Evolutionary conservation across 1,140 invertebrate species (phyloP), one percentile per base, ranked within the genome.

Genomic region (Hyles euphorbiae): DNA sequence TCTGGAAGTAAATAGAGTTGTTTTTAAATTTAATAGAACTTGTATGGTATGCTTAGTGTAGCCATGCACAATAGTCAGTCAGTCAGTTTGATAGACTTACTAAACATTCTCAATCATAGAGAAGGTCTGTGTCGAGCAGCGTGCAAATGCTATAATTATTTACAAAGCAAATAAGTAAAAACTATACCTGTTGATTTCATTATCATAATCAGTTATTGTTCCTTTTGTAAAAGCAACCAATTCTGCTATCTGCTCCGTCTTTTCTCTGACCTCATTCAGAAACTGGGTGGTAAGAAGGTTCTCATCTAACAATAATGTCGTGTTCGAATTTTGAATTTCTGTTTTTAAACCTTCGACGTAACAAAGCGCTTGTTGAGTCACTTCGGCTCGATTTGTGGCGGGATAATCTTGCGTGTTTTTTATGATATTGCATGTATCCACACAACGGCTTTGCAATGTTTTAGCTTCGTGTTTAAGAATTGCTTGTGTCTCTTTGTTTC

Each of bases 251-350:
- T 89, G 73, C 1, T 49, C 48, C 32, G 76, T 79, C 61, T 81
- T 87, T 5, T 78, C 66, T 56, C 75, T 84, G 2, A 87, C 67
- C 61, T 86, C 83, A 46, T 60, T 61, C 3, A 85, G 58, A 65
- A 79, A 86, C 58, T 80, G 75, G 40, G 60, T 76, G 2, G 83
- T 77, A 44, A 81, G 68, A 49, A 83, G 67, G 62, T 88, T 83
- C 36, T 77, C 74, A 61, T 85, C 79, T 0, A 60, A 71, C 0
- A 58, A 54, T 10, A 86, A 77, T 3, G 65, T 50, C 6, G 78
- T 81, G 45, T 72, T 75, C 0, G 74, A 70, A 56, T 76, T 79
- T 50, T 79, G 70, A 36, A 86, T 72, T 36, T 83, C 76, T 22
- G 63, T 72, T 43, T 72, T 54, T 12, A 86, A 50, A 5, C 75